Percentiles rank a stretch among this genome's conserved stretches.
Evolutionary conservation across 2,888 invertebrate species (phyloP).

Genomic region (Cosmorhoe ocellata): DNA sequence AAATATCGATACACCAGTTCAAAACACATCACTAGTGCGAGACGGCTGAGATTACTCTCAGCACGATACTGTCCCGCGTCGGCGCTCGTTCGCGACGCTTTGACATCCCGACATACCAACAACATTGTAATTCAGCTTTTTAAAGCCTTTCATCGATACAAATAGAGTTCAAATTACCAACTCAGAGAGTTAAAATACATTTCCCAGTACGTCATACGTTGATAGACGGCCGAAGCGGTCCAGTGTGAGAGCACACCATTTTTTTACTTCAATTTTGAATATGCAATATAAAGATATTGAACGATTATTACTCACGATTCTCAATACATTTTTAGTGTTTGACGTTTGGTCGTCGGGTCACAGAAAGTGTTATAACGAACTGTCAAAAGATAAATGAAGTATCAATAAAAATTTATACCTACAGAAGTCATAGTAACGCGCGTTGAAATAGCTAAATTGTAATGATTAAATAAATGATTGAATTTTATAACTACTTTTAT

Average conservation of each 20-base stretch:
- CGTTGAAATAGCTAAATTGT: not conserved
- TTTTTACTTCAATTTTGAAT: slow-evolving; percentile 63
- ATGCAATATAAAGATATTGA: slow-evolving; percentile 78
- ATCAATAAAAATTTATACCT: slow-evolving; percentile 28
- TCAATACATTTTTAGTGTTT: slow-evolving; percentile 51
- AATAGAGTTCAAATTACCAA: slow-evolving; percentile 39
- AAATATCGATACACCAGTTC: slow-evolving; percentile 28
- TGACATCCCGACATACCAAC: slow-evolving; percentile 76
- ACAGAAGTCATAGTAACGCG: slow-evolving; percentile 24
- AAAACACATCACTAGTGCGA: slow-evolving; percentile 56
- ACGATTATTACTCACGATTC: slow-evolving; percentile 64
- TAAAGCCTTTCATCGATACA: slow-evolving; percentile 31
- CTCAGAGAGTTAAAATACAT: slow-evolving; percentile 28
- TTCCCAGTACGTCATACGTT: slow-evolving; percentile 71
- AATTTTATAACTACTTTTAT: not conserved
- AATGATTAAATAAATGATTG: too few relatives aligned
- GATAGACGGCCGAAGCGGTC: slow-evolving; percentile 74
- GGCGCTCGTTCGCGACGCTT: slow-evolving; percentile 81
- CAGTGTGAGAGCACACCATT: slow-evolving; percentile 58
- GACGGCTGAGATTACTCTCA: slow-evolving; percentile 79
- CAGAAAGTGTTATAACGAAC: slow-evolving; percentile 55
- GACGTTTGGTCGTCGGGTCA: slow-evolving; percentile 50
- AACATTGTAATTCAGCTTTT: slow-evolving; percentile 35
- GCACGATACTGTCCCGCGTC: slow-evolving; percentile 81
- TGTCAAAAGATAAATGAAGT: slow-evolving; percentile 49